Conservation (phyloP, 23 tunicate species). For the Pegea sp. region DNA sequence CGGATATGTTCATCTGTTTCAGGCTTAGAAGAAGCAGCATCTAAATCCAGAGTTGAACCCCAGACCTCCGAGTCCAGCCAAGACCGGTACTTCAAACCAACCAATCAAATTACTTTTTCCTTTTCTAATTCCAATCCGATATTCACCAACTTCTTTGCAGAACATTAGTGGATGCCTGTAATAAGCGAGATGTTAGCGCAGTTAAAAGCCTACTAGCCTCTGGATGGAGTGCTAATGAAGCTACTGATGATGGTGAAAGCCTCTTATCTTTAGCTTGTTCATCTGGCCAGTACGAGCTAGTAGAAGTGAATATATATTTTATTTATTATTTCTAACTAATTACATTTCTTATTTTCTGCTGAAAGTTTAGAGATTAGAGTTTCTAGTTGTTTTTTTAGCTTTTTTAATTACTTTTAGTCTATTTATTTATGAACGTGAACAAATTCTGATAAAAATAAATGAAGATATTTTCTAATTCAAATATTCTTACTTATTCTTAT, state of each 20-base stretch:
- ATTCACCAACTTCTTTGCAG: constrained; percentile 7
- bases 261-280: constrained; percentile 76
- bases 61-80: neutral
- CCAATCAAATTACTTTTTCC: neutral
- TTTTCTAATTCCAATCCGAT: neutral
- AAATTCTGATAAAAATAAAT: too few species aligned
- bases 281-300: constrained; percentile 77
- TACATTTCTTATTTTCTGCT: too few species aligned
- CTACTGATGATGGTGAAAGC: constrained; percentile 84
- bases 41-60: neutral
- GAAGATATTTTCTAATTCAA: too few species aligned
- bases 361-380: too few species aligned
- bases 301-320: constrained; percentile 25
- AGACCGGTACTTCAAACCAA: neutral
- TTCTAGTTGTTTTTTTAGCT: too few species aligned
- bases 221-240: constrained; percentile 70
- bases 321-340: neutral
- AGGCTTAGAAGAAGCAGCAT: constrained; percentile 84
- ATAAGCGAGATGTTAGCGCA: constrained; percentile 67
- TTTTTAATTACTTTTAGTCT: too few species aligned
- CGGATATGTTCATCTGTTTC: constrained; percentile 64
- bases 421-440: too few species aligned
- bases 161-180: constrained; percentile 76
- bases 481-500: too few species aligned
- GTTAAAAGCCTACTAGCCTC: constrained; percentile 45